Base-by-base conservation (phyloP, 2,113 vertebrate species). In the Lepus timidus region DNA sequence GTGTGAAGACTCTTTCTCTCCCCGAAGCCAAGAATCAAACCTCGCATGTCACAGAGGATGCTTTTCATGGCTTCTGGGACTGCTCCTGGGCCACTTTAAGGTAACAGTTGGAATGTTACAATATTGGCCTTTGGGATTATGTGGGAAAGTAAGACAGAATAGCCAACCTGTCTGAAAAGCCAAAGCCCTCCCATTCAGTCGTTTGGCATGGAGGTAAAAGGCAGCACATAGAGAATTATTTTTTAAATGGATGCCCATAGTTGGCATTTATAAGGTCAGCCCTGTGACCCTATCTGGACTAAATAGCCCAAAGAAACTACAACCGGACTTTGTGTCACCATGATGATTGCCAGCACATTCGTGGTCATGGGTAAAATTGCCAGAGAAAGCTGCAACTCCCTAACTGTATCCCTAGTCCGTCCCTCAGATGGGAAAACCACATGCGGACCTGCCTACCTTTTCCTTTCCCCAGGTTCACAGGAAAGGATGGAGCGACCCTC, bases 141-240 rank as follows among this genome's bases (percentile, higher is more conserved):
- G 58, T 86, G 20, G 22, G 29, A 31, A 93, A 75, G 51, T 4
- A 85, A 22, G 68, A 71, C 9, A 74, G 75, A 71, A 78, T 64
- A 91, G 36, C 65, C 55, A 39, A 74, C 61, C 74, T 82, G 39
- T 33, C 73, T 90, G n/a, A 83, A 95, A 91, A 88, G 8, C 25
- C 27, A 10, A 80, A 33, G 27, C 68, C 6, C n/a, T 95, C 49
- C 67, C 10, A 36, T 36, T 31, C 9, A 61, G 27, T 76, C 64
- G 80, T 49, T 33, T 71, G 65, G 44, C 71, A 58, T 13, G n/a
- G 12, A 85, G 44, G 33, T 74, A 76, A 87, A 81, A 79, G 49
- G n/a, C 19, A 31, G 14, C 31, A n/a, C 52, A 39, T 1, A 33
- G n/a, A 33, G 14, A 52, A 64, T 4, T 51, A 23, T 55, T 76